phyloP scores from a whole-genome alignment of 1,140 invertebrate genomes.

The Pseudomyrmex dendroicus region DNA sequence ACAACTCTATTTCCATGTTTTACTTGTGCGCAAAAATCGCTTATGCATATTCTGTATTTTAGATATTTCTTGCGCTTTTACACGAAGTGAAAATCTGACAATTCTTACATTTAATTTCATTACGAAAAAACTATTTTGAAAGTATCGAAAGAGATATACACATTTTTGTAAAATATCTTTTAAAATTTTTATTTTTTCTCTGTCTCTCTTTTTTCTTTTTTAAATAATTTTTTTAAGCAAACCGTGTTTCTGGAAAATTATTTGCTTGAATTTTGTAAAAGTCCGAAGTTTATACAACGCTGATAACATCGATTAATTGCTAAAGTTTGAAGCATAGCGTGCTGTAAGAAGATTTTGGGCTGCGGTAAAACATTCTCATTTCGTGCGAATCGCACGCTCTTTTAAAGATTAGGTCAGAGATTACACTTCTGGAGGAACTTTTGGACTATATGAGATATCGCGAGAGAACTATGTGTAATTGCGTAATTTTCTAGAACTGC shows the following conservation, averaged over 20 bases:
- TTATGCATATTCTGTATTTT: background rate
- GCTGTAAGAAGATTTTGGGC: constrained; percentile 1
- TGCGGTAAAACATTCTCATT: constrained; percentile 32
- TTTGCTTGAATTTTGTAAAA: background rate
- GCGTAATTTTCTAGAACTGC: constrained; percentile 19
- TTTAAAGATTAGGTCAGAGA: constrained; percentile 53
- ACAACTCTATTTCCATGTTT: constrained; percentile 34
- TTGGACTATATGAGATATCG: background rate
- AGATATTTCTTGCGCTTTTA: background rate
- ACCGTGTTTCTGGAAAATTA: background rate
- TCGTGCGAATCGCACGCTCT: constrained; percentile 7
- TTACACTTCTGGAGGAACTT: constrained; percentile 4
- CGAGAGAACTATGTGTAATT: constrained; percentile 14
- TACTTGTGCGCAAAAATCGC: background rate
- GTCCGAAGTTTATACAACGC: background rate
- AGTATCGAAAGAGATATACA: no score
- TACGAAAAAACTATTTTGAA: no score
- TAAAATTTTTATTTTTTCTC: background rate
- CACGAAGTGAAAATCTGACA: background rate
- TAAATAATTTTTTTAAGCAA: background rate
- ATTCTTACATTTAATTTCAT: background rate
- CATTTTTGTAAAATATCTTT: background rate
- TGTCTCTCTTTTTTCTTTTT: background rate
- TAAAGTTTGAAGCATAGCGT: constrained; percentile 21
- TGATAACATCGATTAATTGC: constrained; percentile 21